These are phyloP conservation scores for Mormyrus iriodes DNA, from an alignment of 2,113 vertebrate species.

Conservation along the genomic window DNA sequence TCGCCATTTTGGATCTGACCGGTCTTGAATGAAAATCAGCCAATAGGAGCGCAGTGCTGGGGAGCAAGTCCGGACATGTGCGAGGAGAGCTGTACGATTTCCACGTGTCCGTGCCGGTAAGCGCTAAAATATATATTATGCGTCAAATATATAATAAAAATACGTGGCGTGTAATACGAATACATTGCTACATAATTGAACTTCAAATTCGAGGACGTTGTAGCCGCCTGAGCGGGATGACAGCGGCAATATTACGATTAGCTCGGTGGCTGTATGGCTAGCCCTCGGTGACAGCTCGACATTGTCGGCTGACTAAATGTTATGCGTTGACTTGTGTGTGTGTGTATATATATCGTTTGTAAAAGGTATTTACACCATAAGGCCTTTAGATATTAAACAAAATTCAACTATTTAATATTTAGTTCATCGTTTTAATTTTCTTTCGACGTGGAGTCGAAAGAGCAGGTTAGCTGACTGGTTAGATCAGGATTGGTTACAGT, in stretches of 20 bases:
- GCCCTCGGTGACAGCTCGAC: background rate
- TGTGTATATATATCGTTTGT: background rate
- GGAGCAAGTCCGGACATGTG: background rate
- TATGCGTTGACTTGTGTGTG: background rate
- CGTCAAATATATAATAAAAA: background rate
- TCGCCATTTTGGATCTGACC: background rate
- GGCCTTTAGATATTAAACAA: background rate
- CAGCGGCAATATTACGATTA: background rate
- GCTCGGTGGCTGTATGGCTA: background rate
- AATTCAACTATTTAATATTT: background rate
- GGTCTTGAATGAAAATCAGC: background rate
- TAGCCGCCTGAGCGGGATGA: background rate
- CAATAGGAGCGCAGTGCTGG: background rate
- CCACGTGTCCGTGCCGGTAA: conserved; percentile 11
- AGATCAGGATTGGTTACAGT: background rate
- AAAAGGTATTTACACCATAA: background rate
- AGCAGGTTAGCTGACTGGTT: background rate
- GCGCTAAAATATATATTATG: background rate
- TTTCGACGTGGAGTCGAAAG: background rate
- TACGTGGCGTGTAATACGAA: background rate
- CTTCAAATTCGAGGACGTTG: background rate
- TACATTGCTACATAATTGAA: background rate
- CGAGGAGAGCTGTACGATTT: background rate
- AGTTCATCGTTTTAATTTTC: background rate
- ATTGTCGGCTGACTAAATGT: background rate